Evolutionary conservation across 2,797 vertebrate genomes (phyloP), one percentile per base, ranked within the genome.

Genomic region (Botia almorhae): DNA sequence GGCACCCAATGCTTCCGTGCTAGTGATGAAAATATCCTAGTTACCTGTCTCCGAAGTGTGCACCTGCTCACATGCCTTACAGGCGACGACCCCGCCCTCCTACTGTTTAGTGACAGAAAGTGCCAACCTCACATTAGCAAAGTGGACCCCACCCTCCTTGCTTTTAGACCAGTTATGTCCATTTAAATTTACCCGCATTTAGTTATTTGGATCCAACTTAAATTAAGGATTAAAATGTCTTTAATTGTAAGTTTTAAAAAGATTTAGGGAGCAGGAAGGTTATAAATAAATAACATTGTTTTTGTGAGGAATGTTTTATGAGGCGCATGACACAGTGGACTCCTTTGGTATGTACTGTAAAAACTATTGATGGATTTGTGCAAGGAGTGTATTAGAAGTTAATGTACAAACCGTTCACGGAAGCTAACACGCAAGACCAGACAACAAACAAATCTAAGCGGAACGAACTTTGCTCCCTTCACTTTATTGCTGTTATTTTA

Each of bases 341-440:
- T 26, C 13, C 29, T 63, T 53, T 23, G 65, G 8, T 13, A 70
- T 78, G 46, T n/a, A 29, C 43, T 46, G 43, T 46, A 2, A 46
- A 46, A 46, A 8, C 5, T 63, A 67, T 80, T 77, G 58, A 64
- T 21, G 51, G 17, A 60, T 43, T 50, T 77, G 56, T 68, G 17
- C 12, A 29, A 39, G 19, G 23, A 46, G 56, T 48, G n/a, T 69
- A 29, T 46, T 71, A 12, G 14, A 55, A 51, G 82, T 84, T 85
- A 85, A 85, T 85, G 48, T 80, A 75, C 85, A 84, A 85, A 73
- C 84, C 73, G 21, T 78, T 80, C 36, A 71, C 65, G 63, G 58
- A 77, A 72, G 64, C 67, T 43, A 53, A 75, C 65, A 61, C 23
- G 29, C 33, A 74, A 23, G 11, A 10, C 17, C 33, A 1, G 51